phyloP scores from a whole-genome alignment of 2,797 vertebrate species.

The Eleutherodactylus coqui region DNA sequence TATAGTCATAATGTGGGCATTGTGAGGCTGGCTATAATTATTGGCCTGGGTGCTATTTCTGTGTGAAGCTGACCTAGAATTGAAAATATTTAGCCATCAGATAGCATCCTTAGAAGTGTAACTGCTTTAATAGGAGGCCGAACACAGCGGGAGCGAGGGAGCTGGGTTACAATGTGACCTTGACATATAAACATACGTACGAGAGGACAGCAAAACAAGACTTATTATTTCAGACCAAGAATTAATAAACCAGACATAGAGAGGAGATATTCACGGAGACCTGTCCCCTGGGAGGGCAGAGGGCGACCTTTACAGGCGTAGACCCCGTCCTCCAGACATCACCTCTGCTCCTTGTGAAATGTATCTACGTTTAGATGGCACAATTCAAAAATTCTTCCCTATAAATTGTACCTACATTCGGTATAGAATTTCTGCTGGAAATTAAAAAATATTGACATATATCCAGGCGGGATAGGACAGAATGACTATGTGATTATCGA shows the following conservation, averaged over 20 bases:
- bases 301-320: conserved; percentile 49
- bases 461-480: not conserved
- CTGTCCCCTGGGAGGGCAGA: conserved; percentile 45
- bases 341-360: conserved; percentile 63
- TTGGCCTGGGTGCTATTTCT: conserved; percentile 16
- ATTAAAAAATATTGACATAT: not conserved
- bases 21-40: conserved; percentile 35
- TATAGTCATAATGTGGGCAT: conserved; percentile 43
- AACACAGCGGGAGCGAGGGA: conserved; percentile 55
- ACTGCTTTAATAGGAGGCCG: conserved; percentile 47
- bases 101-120: conserved; percentile 51
- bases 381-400: conserved; percentile 49
- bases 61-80: conserved; percentile 41
- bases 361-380: conserved; percentile 37
- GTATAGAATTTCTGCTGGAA: conserved; percentile 37
- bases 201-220: conserved; percentile 57
- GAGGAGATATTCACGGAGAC: conserved; percentile 54
- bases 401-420: conserved; percentile 20
- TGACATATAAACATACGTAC: conserved; percentile 63
- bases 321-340: conserved; percentile 49
- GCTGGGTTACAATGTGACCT: conserved; percentile 62
- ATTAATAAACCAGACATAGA: conserved; percentile 64
- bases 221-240: conserved; percentile 62
- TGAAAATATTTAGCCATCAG: conserved; percentile 57
- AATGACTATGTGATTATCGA: not conserved